A percentile compares a stretch with the other conserved stretches of the same genome.
These are phyloP conservation scores for Pterois miles DNA, from an alignment of 2,797 vertebrate genomes.

Conservation along the genomic window DNA sequence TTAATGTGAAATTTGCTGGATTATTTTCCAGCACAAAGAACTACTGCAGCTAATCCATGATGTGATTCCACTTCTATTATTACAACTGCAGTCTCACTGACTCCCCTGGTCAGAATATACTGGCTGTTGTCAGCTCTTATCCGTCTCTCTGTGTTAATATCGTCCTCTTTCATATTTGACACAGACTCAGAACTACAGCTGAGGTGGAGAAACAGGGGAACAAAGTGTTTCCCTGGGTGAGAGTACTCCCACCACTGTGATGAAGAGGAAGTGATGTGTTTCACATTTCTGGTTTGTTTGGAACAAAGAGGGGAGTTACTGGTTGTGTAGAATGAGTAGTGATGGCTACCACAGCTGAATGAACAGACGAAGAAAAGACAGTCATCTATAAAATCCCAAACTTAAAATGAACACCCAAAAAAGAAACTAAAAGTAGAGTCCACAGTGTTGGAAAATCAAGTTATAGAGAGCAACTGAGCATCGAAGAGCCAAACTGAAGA, in stretches of 20 bases:
- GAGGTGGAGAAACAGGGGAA: background rate
- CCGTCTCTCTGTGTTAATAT: background rate
- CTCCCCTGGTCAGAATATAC: background rate
- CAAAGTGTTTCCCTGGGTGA: conserved; percentile 28
- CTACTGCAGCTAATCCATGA: conserved; percentile 10
- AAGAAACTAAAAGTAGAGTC: background rate
- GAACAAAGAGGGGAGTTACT: conserved; percentile 23
- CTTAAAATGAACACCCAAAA: background rate
- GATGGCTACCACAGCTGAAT: conserved; percentile 25
- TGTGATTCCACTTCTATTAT: conserved; percentile 4
- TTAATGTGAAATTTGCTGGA: conserved; percentile 13
- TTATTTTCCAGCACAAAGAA: conserved; percentile 22
- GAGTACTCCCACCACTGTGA: conserved; percentile 35
- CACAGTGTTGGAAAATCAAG: background rate
- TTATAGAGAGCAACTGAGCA: background rate
- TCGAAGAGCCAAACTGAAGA: background rate
- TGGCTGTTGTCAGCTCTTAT: background rate
- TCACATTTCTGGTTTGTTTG: conserved; percentile 39
- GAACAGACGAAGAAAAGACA: conserved; percentile 20
- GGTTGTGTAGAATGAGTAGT: conserved; percentile 15
- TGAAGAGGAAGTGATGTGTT: conserved; percentile 48
- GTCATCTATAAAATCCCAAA: background rate
- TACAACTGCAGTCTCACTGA: background rate
- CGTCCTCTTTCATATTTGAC: conserved; percentile 1
- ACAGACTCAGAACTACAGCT: background rate